Conservation (phyloP, 2,797 vertebrate species). For the Phataginus tetradactyla region DNA sequence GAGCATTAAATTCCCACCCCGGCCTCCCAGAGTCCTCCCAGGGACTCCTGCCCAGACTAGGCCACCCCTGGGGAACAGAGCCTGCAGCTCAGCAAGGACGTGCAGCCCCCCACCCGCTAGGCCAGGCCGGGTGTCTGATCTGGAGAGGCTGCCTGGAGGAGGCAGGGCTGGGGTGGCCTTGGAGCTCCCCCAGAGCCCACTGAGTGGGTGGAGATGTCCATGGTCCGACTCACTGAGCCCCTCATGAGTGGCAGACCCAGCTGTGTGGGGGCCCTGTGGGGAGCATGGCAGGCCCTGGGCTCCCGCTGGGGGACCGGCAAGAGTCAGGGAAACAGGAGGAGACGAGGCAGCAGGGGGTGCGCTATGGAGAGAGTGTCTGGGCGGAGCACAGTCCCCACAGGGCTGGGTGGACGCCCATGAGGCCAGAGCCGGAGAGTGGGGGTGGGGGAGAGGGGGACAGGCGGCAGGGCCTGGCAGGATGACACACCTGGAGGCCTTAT, state of each 20-base stretch:
- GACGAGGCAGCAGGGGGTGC: fast-evolving
- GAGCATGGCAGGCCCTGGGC: neutral
- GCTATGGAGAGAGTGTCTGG: neutral
- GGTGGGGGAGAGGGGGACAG: neutral
- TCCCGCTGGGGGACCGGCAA: no score
- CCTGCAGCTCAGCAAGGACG: neutral
- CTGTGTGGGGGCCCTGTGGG: neutral
- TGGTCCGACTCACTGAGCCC: neutral
- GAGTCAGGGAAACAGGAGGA: neutral
- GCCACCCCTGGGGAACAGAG: neutral
- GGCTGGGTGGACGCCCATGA: no score
- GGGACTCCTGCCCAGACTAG: neutral
- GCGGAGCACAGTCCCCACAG: neutral
- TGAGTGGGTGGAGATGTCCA: fast-evolving
- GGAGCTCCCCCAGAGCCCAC: neutral
- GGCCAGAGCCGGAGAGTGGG: no score
- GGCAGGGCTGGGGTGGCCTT: neutral
- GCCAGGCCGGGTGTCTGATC: neutral
- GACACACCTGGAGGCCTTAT: fast-evolving
- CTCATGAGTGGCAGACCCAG: neutral
- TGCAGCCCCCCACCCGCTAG: neutral
- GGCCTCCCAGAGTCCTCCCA: neutral
- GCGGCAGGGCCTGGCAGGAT: neutral
- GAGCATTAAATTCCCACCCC: no score
- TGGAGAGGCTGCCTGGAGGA: neutral